phyloP scores from a whole-genome alignment of 2,888 invertebrate genomes.

The Limnephilus rhombicus region DNA sequence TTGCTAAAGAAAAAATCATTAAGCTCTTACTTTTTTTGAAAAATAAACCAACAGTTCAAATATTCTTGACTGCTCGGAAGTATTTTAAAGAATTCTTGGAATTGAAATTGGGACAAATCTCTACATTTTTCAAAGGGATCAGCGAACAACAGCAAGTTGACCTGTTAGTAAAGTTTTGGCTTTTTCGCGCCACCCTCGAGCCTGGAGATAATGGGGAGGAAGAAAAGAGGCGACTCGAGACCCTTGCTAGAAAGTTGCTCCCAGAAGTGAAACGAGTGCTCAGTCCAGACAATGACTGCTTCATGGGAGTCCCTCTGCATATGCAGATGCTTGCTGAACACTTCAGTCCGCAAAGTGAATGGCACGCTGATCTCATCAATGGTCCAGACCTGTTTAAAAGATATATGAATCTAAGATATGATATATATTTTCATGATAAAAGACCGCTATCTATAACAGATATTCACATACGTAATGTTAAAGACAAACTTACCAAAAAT shows the following conservation, averaged over 20 bases:
- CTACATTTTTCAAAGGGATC: neutral
- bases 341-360: neutral
- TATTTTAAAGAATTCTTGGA: neutral
- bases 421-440: neutral
- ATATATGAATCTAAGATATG: neutral
- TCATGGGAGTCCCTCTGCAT: constrained; percentile 17
- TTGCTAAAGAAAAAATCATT: neutral
- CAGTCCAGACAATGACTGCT: neutral
- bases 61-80: neutral
- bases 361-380: neutral
- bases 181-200: neutral
- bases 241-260: neutral
- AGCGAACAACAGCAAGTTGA: neutral
- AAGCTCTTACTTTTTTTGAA: neutral
- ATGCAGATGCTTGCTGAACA: neutral
- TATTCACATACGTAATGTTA: no score
- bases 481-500: neutral
- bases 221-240: neutral
- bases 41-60: neutral
- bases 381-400: neutral
- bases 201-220: neutral
- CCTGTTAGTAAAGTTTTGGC: neutral
- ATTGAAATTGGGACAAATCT: neutral
- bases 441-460: neutral
- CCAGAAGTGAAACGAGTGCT: neutral